Base-by-base conservation (phyloP, 2,888 invertebrate species). In the Xestoiulus laeticollis region DNA sequence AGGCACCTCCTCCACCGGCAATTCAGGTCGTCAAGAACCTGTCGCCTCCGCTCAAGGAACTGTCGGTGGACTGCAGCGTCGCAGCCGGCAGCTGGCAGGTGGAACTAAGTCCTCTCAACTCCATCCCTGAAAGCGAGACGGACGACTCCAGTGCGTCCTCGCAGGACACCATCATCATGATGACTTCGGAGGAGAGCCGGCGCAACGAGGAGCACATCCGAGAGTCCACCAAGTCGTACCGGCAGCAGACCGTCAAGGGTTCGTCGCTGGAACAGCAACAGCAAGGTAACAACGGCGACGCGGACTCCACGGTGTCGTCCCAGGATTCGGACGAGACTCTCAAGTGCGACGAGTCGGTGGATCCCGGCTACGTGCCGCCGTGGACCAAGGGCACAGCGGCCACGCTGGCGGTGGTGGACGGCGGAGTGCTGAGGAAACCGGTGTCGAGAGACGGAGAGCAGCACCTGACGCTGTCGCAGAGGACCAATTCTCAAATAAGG, bases 401-500 rank as follows among this genome's bases (percentile, higher is more conserved):
- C 87, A 19, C 48, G 87, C 78, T 88, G 88, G 4, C 38, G 87
- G 43, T 85, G 89, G 19, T 88, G 87, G 43, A 85, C 86, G 33
- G 88, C 87, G n/a, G 89, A 88, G 33, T 86, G 8, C 8, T 1
- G 10, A 1, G 12, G 59, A 59, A n/a, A 1, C 5, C 59, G 5
- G 87, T 59, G 78, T 88, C 53, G 85, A 85, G 26, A 48, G 85
- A 88, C 85, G 78, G 88, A 86, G 88, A 88, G 0, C 88, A 88
- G 44, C 86, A 88, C 22, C 68, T 89, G 84, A 85, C 88, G 3
- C 82, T 89, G 85, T 87, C 88, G 32, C 87, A 89, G 88, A 90
- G 89, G 89, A 91, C 90, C 82, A 92, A 91, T 88, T 91, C 91
- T 16, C 90, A 91, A 87, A 95, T 95, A 88, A 94, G 95, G 19